Evolutionary conservation across 2,888 invertebrate genomes (phyloP), one percentile per base, ranked within the genome.

Genomic region (Euclidia mi): DNA sequence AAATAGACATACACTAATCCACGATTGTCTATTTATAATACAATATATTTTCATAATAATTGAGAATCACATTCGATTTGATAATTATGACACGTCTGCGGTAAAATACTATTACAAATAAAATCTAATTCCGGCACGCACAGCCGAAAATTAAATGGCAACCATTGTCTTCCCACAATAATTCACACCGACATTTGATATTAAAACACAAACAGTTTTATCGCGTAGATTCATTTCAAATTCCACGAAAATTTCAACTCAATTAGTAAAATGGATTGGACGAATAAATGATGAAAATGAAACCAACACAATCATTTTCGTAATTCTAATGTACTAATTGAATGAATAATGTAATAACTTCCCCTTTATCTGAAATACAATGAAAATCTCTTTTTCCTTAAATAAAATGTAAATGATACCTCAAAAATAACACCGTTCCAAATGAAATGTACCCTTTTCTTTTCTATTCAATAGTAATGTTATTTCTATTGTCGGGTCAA

Each of bases 191-290:
- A 56, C 17, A n/a, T 68, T 59, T 56, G 69, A 69, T 72, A 68
- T 68, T 72, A 35, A 42, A 69, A 51, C 40, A 32, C 56, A 72
- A 72, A 69, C 69, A 56, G n/a, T 56, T 67, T 55, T 49, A 28
- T 12, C 51, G 46, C 6, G 12, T 32, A 34, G 11, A 44, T 44
- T 28, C 28, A 57, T 57, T 68, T 49, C 32, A 28, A n/a, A 17
- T 50, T 55, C 38, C 17, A 47, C 28, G 12, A 53, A 56, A 42
- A 51, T 48, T 69, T 67, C 43, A 58, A 17, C 45, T 49, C 44
- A 25, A 62, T 58, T 40, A 49, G 41, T 45, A 31, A 38, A 48
- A 25, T 40, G 11, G 40, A 37, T 41, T 31, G 20, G 14, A 28
- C 11, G 14, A 42, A 34, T 34, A 9, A 34, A 48, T 41, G 18